Evolutionary conservation across 2,113 vertebrate genomes (phyloP), one percentile per base, ranked within the genome.

Genomic region (Struthio camelus): DNA sequence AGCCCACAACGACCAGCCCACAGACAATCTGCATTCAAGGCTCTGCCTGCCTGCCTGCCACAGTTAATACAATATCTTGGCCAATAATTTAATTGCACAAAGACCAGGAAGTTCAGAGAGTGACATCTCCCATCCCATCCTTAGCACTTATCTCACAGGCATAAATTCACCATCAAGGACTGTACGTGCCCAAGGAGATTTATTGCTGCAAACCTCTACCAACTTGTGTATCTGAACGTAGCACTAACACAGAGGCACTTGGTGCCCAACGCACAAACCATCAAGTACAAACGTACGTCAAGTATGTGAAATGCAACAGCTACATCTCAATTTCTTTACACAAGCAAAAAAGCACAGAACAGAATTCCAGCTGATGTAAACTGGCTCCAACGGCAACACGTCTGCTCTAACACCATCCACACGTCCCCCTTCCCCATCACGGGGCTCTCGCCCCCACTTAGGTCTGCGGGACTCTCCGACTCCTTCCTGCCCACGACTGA

Each of bases 361-460:
- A 80, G 58, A 1, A 0, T 27, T 90, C 62, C 65, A 48, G 51
- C 25, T 67, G 38, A 77, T 66, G 1, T 34, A 64, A 75, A 1
- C 11, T 62, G 66, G 34, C 34, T 70, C 69, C 32, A 86, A 36
- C 54, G 87, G 70, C 51, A 70, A 30, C 42, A 61, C 53, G 79
- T 20, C 5, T 75, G n/a, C 80, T 71, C 72, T 40, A 88, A 80
- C 3, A 1, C 9, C 28, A 32, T 30, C 30, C 44, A 69, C 6
- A 14, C 14, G 6, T 12, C 48, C 58, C n/a, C 0, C 0, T 72
- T 64, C 82, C 51, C n/a, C 44, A 20, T 22, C 11, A 13, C 3
- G 10, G 44, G 40, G 53, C 23, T 58, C 59, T 46, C 28, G 46
- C 54, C n/a, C 10, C 34, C 69, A n/a, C 22, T 24, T 58, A 62